Percentiles rank a stretch among this genome's conserved stretches.
Evolutionary conservation across 2,797 vertebrate genomes (phyloP).

Genomic region (Alcedo atthis): DNA sequence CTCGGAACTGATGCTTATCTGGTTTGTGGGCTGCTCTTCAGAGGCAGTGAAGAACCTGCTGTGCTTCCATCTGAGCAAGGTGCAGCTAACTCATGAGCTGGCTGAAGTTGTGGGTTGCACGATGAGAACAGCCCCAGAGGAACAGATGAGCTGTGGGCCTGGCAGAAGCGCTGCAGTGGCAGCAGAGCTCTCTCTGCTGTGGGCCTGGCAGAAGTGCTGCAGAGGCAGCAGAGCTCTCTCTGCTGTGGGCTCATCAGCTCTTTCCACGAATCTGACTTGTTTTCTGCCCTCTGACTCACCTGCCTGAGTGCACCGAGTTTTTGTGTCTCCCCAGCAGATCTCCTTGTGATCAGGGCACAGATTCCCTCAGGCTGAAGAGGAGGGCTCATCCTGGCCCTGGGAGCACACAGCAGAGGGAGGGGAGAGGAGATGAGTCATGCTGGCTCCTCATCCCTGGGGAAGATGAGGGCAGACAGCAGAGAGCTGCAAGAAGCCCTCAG

Average conservation of each 20-base stretch:
- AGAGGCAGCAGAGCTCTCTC: background rate
- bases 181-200: background rate
- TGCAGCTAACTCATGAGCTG: background rate
- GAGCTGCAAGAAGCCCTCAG: background rate
- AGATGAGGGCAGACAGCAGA: background rate
- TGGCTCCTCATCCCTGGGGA: background rate
- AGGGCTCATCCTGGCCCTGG: background rate
- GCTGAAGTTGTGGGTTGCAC: background rate
- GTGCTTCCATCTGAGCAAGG: background rate
- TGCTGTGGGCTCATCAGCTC: background rate
- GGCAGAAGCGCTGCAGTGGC: background rate
- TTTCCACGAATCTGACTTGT: background rate
- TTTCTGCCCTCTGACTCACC: background rate
- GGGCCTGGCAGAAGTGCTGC: background rate
- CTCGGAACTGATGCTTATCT: background rate
- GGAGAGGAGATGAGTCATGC: background rate
- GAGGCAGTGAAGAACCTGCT: background rate
- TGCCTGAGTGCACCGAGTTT: rapidly evolving
- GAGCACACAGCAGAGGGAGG: background rate
- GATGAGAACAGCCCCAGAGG: background rate
- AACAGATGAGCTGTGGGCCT: background rate
- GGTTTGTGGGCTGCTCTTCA: background rate
- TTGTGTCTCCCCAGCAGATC: background rate
- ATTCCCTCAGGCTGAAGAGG: background rate
- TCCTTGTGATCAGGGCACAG: background rate